Evolutionary conservation across 2,888 invertebrate species (phyloP), one percentile per base, ranked within the genome.

Genomic region (Dermolepida albohirtum): DNA sequence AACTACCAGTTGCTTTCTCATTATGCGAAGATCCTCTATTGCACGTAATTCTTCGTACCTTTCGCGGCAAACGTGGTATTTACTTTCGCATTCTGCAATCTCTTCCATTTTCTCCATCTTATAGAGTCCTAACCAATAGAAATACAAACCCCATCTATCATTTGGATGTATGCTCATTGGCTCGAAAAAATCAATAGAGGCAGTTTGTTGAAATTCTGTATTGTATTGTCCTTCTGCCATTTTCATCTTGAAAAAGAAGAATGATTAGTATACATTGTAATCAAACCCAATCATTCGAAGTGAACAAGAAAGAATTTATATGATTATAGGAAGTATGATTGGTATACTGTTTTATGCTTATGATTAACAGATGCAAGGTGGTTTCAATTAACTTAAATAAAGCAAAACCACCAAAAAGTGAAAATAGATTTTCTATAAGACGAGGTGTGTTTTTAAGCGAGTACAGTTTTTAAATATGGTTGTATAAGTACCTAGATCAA

Each of bases 1-100:
- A 22, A 93, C 85, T 1, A 92, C 87, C 43, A 87, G 79, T 10
- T 86, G 86, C 0, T 83, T 76, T 67, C 82, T 84, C 76, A 89
- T 85, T 43, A 86, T 82, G 73, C 87, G 85, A 5, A 86, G 85
- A 71, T 91, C 89, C 54, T 87, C 86, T 5, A 89, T 83, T 68
- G 87, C 86, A 1, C 81, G 80, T 6, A 72, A 10, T 50, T 74
- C 74, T 5, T 55, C 55, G 44, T 70, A 74, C 12, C 68, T 59
- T 57, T 71, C 67, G 69, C 71, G 78, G 7, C 70, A 62, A 12
- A 43, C 49, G 17, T 71, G 72, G 74, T 79, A 81, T 10, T 69
- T 63, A 11, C 34, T 51, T 47, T 75, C 75, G n/a, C 71, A 66
- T 52, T 57, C 41, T 62, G 70, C 71, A 67, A 77, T 67, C 70